Base-by-base conservation (phyloP, 2,888 invertebrate species). In the Cantharis rufa region DNA sequence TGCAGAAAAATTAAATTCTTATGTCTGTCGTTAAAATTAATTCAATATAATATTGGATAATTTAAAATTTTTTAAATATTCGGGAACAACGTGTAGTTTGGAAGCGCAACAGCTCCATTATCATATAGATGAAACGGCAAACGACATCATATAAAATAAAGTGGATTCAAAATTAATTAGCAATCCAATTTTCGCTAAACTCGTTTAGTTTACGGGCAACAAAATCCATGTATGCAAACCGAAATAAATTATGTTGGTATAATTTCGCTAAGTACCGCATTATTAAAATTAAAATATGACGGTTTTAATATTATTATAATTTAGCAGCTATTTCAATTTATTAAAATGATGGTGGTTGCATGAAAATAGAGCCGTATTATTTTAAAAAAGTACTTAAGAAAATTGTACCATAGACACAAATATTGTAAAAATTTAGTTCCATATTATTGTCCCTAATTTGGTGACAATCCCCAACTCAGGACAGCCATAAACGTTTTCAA, bases 81-180 rank as follows among this genome's bases (percentile, higher is more conserved):
- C 18, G n/a, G 63, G 28, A n/a, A 21, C 10, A 27, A 7, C 15
- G n/a, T 27, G 24, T 48, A 69, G 71, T 77, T 68, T 16, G 48
- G 21, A 62, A 62, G 71, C 73, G 78, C 75, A 78, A 78, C 78
- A 78, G 73, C 69, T 71, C 70, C 70, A 78, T 78, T 78, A 78
- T 66, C 78, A 78, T 78, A 78, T 78, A 78, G 71, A 78, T 78
- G 71, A 75, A 72, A 62, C 68, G n/a, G 62, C 75, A 72, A 78
- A 78, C 71, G 70, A 78, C 78, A 74, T 78, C 71, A 70, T 73
- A 70, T 70, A 75, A 75, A 78, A 78, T 78, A 75, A 75, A 78
- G 78, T 70, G 78, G 62, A 72, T 75, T 78, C 71, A 71, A 72
- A 78, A 78, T 78, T 78, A 78, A 78, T 78, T 75, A 48, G 71